phyloP scores from a whole-genome alignment of 2,888 invertebrate species.

The Lagria hirta region DNA sequence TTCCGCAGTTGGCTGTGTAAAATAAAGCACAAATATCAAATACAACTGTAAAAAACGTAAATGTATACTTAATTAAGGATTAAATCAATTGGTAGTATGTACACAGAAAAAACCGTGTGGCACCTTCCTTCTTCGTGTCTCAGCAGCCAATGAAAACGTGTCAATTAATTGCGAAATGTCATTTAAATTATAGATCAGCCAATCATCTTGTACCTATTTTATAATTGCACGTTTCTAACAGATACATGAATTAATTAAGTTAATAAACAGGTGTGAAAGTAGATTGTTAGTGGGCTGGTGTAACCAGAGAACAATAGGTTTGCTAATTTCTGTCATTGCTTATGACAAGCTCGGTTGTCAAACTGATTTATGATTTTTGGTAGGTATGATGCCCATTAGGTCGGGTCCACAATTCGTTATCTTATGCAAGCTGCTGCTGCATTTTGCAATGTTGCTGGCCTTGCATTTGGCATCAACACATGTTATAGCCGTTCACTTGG shows the following conservation, averaged over 20 bases:
- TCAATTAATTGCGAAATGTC: conserved; percentile 18
- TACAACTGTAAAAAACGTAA: no score
- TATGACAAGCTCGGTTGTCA: conserved; percentile 3
- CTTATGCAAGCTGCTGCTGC: conserved; percentile 17
- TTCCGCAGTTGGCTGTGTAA: no score
- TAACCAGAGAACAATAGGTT: conserved; percentile 2
- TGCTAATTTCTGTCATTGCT: conserved; percentile 6
- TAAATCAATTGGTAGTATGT: no score
- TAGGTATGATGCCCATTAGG: conserved; percentile 3
- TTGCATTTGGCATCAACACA: conserved; percentile 15
- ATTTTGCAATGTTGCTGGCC: conserved; percentile 18
- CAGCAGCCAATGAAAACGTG: conserved; percentile 6
- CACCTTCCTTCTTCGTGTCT: no score
- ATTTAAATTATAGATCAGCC: conserved; percentile 13
- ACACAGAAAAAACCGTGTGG: no score
- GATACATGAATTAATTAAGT: conserved; percentile 17
- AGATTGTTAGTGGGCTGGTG: conserved; percentile 3
- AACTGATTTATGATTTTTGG: background rate
- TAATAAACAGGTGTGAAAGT: conserved; percentile 20
- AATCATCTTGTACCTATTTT: conserved; percentile 14
- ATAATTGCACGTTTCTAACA: conserved; percentile 18
- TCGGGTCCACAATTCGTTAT: conserved; percentile 19
- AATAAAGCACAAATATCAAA: no score
- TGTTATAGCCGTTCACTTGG: conserved; percentile 17
- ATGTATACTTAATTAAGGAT: no score